Conservation (phyloP, 2,797 vertebrate genomes). For the Paedocypris micromegethes region DNA sequence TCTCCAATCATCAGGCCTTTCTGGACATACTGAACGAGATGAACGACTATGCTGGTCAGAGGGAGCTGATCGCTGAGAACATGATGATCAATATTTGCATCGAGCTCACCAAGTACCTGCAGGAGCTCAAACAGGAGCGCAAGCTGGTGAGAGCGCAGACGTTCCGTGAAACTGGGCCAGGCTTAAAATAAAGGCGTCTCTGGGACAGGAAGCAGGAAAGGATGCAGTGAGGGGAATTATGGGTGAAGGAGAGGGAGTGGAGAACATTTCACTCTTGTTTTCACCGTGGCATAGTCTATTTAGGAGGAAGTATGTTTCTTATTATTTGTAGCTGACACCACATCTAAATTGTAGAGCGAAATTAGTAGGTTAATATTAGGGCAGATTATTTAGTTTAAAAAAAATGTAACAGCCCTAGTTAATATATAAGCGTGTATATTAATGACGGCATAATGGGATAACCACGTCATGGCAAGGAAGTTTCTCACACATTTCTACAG, state of each 20-base stretch:
- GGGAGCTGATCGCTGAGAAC: conserved; percentile 85
- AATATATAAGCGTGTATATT: no score
- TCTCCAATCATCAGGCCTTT: conserved; percentile 81
- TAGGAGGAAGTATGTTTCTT: conserved; percentile 31
- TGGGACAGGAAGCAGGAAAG: conserved; percentile 4
- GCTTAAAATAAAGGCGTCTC: conserved; percentile 32
- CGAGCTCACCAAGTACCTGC: conserved; percentile 81
- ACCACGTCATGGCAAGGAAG: no score
- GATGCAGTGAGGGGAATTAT: neutral
- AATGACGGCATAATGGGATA: no score
- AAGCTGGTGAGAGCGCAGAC: conserved; percentile 72
- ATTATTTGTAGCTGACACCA: neutral
- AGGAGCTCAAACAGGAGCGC: conserved; percentile 84
- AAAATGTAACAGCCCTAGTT: no score
- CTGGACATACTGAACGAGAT: conserved; percentile 81
- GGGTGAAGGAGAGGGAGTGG: neutral
- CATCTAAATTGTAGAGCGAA: no score
- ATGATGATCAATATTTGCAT: conserved; percentile 81
- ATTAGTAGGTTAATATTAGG: no score
- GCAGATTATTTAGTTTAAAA: no score
- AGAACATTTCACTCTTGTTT: conserved; percentile 7
- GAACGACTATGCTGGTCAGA: conserved; percentile 85
- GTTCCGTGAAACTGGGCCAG: conserved; percentile 28
- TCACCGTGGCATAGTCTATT: conserved; percentile 49
- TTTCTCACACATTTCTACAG: no score